phyloP scores from a whole-genome alignment of 1,140 invertebrate species.

The Heliothis virescens region DNA sequence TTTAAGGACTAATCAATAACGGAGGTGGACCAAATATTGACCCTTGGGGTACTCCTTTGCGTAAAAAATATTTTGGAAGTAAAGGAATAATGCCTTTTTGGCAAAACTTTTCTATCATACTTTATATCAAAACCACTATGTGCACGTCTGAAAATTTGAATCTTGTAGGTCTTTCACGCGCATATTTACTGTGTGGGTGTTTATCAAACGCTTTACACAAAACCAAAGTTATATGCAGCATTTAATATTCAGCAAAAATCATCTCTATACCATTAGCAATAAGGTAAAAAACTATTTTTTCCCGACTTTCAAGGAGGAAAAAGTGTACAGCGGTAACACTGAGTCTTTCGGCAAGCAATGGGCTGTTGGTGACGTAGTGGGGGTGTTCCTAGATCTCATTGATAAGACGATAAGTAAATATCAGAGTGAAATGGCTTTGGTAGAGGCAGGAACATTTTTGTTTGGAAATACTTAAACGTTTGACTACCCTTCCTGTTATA shows the following conservation, averaged over 20 bases:
- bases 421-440: slow-evolving; percentile 62
- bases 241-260: neutral
- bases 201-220: neutral
- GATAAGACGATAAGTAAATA: slow-evolving; percentile 97
- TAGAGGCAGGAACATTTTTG: slow-evolving; percentile 69
- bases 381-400: slow-evolving; percentile 98
- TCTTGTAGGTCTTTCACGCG: neutral
- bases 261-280: slow-evolving; percentile 10
- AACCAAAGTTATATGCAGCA: neutral
- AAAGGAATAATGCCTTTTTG: no score
- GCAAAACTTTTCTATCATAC: neutral
- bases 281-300: slow-evolving; percentile 47
- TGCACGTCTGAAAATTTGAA: neutral
- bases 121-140: neutral
- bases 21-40: neutral
- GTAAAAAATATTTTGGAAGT: no score
- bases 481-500: neutral
- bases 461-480: slow-evolving; percentile 17
- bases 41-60: neutral
- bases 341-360: slow-evolving; percentile 98
- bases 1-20: neutral
- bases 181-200: neutral
- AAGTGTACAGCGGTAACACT: slow-evolving; percentile 94
- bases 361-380: slow-evolving; percentile 97
- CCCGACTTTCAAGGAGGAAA: slow-evolving; percentile 92